Base-by-base conservation (phyloP, 92 coral and sea anemone species). In the Heteractis magnifica region DNA sequence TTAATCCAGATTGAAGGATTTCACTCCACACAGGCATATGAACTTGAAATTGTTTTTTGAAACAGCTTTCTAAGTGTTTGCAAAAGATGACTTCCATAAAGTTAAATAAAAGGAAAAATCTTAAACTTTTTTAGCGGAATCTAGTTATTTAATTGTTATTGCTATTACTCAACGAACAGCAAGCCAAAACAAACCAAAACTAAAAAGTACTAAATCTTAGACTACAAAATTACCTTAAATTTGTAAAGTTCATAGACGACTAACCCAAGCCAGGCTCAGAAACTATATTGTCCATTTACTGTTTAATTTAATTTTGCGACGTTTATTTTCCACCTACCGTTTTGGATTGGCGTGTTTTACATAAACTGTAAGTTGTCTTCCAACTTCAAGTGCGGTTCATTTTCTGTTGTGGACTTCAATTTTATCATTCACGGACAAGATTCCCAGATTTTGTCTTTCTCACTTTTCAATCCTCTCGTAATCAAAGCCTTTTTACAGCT, bases 141-240 rank as follows among this genome's bases (percentile, higher is more conserved):
- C 44, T 34, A 34, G 44, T 34, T 34, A 34, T 62, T 73, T 56
- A 50, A 52, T 55, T 71, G 78, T 71, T 81, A 14, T 55, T 16
- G 5, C 44, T 72, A 82, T 82, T 82, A 82, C 86, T 75, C 75
- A 82, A 82, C 79, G 72, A 71, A 34, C 86, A 58, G 86, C 41
- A 82, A 82, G 75, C 75, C 80, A 82, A 71, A 82, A 82, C 74
- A 82, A 71, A 55, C 56, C 41, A 51, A 20, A 77, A 82, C 59
- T 51, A 71, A 51, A 55, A 82, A 74, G 20, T 64, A 49, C 23
- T 56, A 82, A 82, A 81, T 41, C 16, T 41, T 13, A 5, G 20
- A 18, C 49, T 51, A 49, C 65, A 21, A 51, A 51, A 19, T 62
- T 62, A 9, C 20, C 41, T 71, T 68, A 68, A 8, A 70, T 51